These are phyloP conservation scores for Nomia melanderi DNA, from an alignment of 1,140 invertebrate species.

Conservation along the genomic window DNA sequence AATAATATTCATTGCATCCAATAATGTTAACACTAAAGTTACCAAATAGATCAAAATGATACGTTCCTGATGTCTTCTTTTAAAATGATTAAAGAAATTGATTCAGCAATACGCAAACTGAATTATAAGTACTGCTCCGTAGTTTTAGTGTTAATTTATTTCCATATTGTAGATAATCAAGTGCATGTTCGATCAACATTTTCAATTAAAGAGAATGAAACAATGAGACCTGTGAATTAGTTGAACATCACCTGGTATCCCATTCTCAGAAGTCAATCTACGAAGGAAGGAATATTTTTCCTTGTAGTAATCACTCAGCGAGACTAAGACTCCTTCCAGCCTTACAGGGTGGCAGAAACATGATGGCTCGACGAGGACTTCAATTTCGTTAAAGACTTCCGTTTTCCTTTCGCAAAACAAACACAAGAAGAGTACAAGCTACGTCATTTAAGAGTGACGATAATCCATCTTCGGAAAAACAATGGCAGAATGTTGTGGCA, in stretches of 20 bases:
- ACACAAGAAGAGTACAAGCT: not conserved
- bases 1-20: too few species aligned
- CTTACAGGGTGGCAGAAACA: not conserved
- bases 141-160: too few species aligned
- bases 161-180: not conserved
- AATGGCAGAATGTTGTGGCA: not conserved
- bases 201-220: not conserved
- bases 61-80: too few species aligned
- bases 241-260: not conserved
- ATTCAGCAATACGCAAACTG: too few species aligned
- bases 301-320: not conserved
- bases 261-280: not conserved
- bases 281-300: conserved; percentile 5
- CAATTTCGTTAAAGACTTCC: conserved; percentile 23
- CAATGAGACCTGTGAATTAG: too few species aligned
- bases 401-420: not conserved
- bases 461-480: not conserved
- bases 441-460: not conserved
- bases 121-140: too few species aligned
- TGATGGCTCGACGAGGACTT: not conserved
- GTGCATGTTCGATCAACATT: not conserved
- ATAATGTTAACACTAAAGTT: too few species aligned
- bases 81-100: too few species aligned
- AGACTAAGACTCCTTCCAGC: not conserved
- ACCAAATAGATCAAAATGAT: too few species aligned